Conservation (phyloP, 2,113 vertebrate genomes). For the cat (Felis catus) region F.catus_Fca126_mat1.0 CM031417.1:93163001-93163500, state of each 20-base stretch:
- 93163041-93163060: not conserved
- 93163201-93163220: not conserved
- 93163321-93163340: not conserved
- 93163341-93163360: not conserved
- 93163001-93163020: not conserved
- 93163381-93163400: not conserved
- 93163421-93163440: not conserved
- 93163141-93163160: not conserved
- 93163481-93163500: not conserved
- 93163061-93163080: not conserved
- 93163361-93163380: not conserved
- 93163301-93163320: not conserved
- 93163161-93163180: not conserved
- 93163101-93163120: not conserved
- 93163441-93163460: not conserved
- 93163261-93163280: not conserved
- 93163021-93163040: not conserved
- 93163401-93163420: not conserved
- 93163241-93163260: not conserved
- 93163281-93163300: not conserved
- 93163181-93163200: not conserved
- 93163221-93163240: not conserved
- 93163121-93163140: not conserved
- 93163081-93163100: not conserved
- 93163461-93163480: not conserved